Conservation (phyloP, 1,140 invertebrate species). For the Scylla paramamosain region DNA sequence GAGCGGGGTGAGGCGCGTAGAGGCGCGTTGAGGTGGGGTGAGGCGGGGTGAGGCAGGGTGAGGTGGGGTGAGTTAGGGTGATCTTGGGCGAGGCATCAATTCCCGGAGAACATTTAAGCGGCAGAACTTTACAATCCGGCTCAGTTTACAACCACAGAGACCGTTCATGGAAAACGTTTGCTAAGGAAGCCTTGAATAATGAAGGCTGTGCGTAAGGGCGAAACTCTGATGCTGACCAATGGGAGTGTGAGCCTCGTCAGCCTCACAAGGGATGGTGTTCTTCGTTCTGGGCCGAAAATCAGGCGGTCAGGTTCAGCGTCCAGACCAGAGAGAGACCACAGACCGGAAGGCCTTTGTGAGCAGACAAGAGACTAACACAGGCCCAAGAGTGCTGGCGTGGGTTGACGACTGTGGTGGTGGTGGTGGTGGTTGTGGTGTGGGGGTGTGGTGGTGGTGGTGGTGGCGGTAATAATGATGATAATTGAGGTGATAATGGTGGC, state of each 20-base stretch:
- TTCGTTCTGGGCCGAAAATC: background rate
- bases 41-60: background rate
- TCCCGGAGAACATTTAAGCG: background rate
- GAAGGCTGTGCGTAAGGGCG: background rate
- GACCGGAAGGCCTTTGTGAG: background rate
- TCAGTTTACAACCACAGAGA: background rate
- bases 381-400: background rate
- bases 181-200: background rate
- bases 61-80: background rate
- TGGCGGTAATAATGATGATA: no score
- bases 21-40: background rate
- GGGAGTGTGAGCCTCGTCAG: background rate
- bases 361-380: background rate
- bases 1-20: no score
- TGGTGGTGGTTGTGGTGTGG: no score
- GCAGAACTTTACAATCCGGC: background rate
- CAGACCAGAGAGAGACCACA: background rate
- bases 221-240: background rate
- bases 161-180: slow-evolving; percentile 7
- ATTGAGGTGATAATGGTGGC: no score
- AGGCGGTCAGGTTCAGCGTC: background rate
- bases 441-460: no score
- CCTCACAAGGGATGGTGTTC: background rate
- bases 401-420: no score
- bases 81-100: background rate